Conservation (phyloP, 2,797 vertebrate species). For the Hoplostethus mediterraneus region DNA sequence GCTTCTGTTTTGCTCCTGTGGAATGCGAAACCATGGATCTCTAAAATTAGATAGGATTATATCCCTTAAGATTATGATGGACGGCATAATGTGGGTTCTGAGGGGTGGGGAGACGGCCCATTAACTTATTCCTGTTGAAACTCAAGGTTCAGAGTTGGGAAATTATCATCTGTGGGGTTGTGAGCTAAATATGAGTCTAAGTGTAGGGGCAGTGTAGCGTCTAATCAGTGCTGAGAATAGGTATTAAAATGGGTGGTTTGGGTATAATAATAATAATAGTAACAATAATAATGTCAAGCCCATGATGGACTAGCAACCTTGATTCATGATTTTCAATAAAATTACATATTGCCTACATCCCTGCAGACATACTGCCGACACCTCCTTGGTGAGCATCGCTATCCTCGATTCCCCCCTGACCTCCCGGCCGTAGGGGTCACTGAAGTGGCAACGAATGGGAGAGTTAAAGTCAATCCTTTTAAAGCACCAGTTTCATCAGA, state of each 20-base stretch:
- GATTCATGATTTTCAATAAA: too few relatives aligned
- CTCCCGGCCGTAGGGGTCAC: constrained; percentile 42
- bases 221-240: constrained; percentile 18
- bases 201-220: not conserved
- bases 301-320: too few relatives aligned
- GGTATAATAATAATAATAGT: constrained; percentile 5
- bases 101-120: constrained; percentile 14
- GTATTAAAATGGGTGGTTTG: constrained; percentile 4
- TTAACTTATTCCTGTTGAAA: not conserved
- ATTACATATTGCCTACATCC: not conserved
- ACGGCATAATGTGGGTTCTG: constrained; percentile 43
- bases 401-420: constrained; percentile 35
- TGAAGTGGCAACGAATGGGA: constrained; percentile 50
- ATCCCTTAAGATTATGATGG: constrained; percentile 42
- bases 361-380: not conserved
- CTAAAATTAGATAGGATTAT: constrained; percentile 56
- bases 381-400: not conserved
- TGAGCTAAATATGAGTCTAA: not conserved
- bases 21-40: constrained; percentile 65
- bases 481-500: constrained; percentile 64
- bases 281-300: too few relatives aligned
- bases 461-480: constrained; percentile 59
- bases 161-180: not conserved
- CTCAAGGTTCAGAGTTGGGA: not conserved
- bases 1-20: constrained; percentile 65